Evolutionary conservation across 2,113 vertebrate species (phyloP).

Genomic region (Piaya cayana): DNA sequence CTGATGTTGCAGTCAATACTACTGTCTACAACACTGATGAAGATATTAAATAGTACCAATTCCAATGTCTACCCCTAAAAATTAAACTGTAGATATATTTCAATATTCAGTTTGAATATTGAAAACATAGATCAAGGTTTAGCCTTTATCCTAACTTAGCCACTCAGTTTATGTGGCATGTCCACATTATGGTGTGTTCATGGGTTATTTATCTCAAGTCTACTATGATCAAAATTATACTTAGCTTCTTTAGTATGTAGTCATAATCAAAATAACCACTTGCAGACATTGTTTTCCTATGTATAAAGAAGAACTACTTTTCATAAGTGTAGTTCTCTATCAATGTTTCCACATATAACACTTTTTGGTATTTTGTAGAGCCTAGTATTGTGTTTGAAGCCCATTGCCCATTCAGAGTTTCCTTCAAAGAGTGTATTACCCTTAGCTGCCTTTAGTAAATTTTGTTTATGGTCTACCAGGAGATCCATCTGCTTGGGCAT

Average conservation of each 20-base stretch:
- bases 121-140: not conserved
- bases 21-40: too few relatives aligned
- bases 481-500: not conserved
- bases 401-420: not conserved
- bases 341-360: fast-evolving
- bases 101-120: not conserved
- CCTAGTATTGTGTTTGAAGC: not conserved
- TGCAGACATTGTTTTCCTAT: not conserved
- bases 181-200: not conserved
- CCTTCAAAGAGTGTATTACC: not conserved
- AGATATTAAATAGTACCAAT: not conserved
- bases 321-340: not conserved
- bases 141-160: not conserved
- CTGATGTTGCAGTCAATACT: not conserved
- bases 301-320: not conserved
- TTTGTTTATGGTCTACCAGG: not conserved
- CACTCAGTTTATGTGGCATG: not conserved
- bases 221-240: not conserved
- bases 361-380: not conserved
- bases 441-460: not conserved
- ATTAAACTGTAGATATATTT: not conserved
- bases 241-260: not conserved
- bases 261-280: not conserved
- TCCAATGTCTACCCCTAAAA: not conserved
- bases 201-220: not conserved